Conservation (phyloP, 2,888 invertebrate genomes). For the Chymomyza amoena region DNA sequence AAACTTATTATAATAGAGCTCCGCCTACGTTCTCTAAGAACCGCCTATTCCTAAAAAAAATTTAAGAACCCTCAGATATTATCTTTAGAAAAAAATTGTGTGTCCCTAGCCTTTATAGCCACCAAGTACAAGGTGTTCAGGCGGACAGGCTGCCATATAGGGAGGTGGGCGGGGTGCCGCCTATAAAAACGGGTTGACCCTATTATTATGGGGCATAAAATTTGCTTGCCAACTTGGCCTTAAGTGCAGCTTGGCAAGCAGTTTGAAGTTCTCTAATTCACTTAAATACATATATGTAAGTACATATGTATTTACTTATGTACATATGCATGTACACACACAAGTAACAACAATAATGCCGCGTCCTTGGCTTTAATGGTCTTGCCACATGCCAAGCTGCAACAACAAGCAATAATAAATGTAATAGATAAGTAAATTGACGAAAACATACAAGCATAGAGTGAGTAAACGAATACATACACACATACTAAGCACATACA, state of each 20-base stretch:
- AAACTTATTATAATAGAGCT: too few species aligned
- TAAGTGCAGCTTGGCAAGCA: conserved; percentile 3
- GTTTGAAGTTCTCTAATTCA: background rate
- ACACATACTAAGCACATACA: conserved; percentile 3
- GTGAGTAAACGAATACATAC: conserved; percentile 2
- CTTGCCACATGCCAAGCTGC: conserved; percentile 36
- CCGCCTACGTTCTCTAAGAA: too few species aligned
- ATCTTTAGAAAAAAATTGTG: too few species aligned
- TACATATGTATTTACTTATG: background rate
- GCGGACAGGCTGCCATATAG: too few species aligned
- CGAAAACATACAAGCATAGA: conserved; percentile 11
- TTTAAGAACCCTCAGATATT: too few species aligned
- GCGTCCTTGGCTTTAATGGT: background rate
- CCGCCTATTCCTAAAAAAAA: too few species aligned
- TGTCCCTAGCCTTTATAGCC: too few species aligned
- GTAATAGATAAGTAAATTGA: conserved; percentile 12
- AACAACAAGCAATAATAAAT: conserved; percentile 42
- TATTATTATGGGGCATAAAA: background rate
- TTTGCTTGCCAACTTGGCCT: conserved; percentile 3
- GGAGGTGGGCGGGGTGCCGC: too few species aligned
- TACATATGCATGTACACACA: background rate
- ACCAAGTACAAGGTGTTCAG: too few species aligned
- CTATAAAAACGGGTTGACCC: too few species aligned
- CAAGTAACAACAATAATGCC: background rate
- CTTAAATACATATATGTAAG: background rate